A percentile compares a stretch with the other conserved stretches of the same genome.
Conservation (phyloP, 2,888 invertebrate species). For the Beris chalybata region DNA sequence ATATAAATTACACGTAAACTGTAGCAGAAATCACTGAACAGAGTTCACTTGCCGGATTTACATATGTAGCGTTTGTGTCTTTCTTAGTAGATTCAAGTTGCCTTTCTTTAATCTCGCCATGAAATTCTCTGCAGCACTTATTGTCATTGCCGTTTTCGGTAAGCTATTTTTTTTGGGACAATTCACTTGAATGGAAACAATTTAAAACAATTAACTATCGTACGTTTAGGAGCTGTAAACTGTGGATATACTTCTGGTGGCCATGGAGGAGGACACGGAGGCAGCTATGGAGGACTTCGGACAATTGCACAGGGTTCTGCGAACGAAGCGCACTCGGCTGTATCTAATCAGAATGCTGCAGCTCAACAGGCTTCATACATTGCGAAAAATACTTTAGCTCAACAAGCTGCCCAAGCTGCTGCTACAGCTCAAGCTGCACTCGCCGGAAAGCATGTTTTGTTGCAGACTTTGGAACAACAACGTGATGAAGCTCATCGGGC, state of each 20-base stretch:
- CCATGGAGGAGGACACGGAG: slow-evolving; percentile 64
- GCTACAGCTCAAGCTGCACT: too few relatives aligned
- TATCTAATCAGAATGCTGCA: too few relatives aligned
- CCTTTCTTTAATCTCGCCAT: too few relatives aligned
- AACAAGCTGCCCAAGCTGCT: too few relatives aligned
- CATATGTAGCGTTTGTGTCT: slow-evolving; percentile 4
- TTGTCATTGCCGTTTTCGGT: slow-evolving; percentile 17
- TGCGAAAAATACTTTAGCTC: too few relatives aligned
- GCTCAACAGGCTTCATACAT: too few relatives aligned
- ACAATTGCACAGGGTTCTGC: too few relatives aligned
- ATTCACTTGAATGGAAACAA: too few relatives aligned
- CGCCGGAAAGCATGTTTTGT: slow-evolving; percentile 45
- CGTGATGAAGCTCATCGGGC: slow-evolving; percentile 61
- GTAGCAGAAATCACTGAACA: slow-evolving; percentile 3
- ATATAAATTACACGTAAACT: slow-evolving; percentile 6
- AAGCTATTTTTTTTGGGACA: background rate
- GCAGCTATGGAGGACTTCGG: slow-evolving; percentile 44
- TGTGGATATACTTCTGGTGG: slow-evolving; percentile 44
- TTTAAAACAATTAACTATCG: too few relatives aligned
- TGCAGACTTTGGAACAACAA: slow-evolving; percentile 73
- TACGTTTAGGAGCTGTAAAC: too few relatives aligned
- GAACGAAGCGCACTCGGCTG: too few relatives aligned
- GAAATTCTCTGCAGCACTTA: background rate
- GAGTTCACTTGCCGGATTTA: slow-evolving; percentile 8
- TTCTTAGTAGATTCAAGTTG: slow-evolving; percentile 2